Evolutionary conservation across 2,888 invertebrate genomes (phyloP), one percentile per base, ranked within the genome.

Genomic region (Catocala fraxini): DNA sequence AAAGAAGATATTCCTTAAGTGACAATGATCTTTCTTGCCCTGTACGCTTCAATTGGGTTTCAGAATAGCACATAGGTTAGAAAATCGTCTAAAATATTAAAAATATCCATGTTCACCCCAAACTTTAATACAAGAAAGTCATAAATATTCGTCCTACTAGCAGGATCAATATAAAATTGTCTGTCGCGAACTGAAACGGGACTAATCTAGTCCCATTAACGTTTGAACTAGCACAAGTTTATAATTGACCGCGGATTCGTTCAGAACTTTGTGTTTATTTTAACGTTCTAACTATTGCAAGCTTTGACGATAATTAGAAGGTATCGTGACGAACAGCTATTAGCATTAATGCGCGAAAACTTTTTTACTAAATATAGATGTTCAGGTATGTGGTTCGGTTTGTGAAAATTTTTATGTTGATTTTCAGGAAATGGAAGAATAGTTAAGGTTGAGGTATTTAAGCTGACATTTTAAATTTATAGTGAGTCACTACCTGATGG

Each of bases 201-300:
- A 34, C 53, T 64, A 62, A 64, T 62, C 53, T 54, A 46, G 45
- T 15, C 33, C 48, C 42, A 64, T 64, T 65, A 69, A 11, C 46
- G 63, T 60, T 67, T 55, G 6, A 72, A 66, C 65, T 59, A 59
- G 59, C 58, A 48, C 42, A 65, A 76, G 56, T 77, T 77, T 70
- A 64, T 77, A 77, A 77, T 75, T 68, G 59, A 54, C 42, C 42
- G 34, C 34, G 11, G 56, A 54, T 64, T 64, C 42, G 42, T 10
- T 60, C 15, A 41, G 56, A 65, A 75, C 56, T 69, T 74, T 61
- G 63, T 67, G 59, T 75, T 68, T 73, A 25, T 25, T 25, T 4
- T 25, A 25, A 25, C 25, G 71, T 69, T 57, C 49, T 58, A 68
- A 63, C 68, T 46, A 75, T 65, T 64, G 45, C 33, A 56, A 62